A percentile compares a stretch with the other conserved stretches of the same genome.
These are phyloP conservation scores for Tachystola acroxantha DNA, from an alignment of 2,888 invertebrate genomes.

Conservation along the genomic window DNA sequence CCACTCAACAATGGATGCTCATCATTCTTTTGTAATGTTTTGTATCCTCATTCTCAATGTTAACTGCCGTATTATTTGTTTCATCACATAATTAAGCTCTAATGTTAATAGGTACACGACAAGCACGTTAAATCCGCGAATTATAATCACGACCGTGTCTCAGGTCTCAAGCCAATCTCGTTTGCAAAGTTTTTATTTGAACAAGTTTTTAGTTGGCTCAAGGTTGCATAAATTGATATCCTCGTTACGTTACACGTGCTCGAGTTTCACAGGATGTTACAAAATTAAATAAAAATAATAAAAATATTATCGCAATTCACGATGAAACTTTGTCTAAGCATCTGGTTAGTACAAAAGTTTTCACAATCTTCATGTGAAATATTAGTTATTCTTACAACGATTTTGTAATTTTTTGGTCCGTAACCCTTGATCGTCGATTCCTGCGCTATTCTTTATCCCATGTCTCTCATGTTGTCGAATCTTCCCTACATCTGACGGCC, in stretches of 20 bases:
- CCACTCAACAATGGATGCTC: neutral
- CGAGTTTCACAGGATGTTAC: no score
- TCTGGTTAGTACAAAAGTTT: no score
- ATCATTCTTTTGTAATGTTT: neutral
- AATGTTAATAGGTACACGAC: neutral
- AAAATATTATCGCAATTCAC: no score
- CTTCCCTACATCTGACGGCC: no score
- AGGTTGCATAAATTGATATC: conserved; percentile 26
- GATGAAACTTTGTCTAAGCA: no score
- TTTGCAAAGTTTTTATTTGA: conserved; percentile 28
- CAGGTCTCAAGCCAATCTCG: conserved; percentile 18
- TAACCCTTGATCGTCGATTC: no score
- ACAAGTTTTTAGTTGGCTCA: conserved; percentile 32
- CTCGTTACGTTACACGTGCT: conserved; percentile 12
- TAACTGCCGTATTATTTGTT: neutral
- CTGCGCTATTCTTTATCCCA: no score
- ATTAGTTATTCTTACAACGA: no score
- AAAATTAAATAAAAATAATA: no score
- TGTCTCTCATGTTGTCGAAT: no score
- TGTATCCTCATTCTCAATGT: neutral
- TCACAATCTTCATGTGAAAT: no score
- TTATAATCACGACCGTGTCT: conserved; percentile 7
- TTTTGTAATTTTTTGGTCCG: no score
- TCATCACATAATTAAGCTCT: conserved; percentile 1
- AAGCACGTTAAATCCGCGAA: neutral